These are phyloP conservation scores for Australoheros scitulus DNA, from an alignment of 2,113 vertebrate genomes.

Conservation along the genomic window DNA sequence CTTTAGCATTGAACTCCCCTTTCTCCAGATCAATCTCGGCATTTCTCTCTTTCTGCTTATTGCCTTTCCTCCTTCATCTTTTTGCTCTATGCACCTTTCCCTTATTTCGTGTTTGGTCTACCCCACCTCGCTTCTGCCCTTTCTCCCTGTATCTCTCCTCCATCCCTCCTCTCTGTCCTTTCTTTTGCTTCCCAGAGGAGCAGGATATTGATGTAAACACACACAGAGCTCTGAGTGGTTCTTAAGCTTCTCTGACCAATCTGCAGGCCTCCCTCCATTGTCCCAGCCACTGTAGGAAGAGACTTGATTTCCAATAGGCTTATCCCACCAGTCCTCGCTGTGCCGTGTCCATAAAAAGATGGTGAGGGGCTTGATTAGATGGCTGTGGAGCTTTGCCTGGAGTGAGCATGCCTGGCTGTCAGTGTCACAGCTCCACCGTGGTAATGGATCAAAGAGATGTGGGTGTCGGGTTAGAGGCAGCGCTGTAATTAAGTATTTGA, in stretches of 20 bases:
- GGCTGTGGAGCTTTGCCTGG: conserved; percentile 25
- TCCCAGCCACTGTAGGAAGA: conserved; percentile 49
- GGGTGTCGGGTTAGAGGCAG: conserved; percentile 35
- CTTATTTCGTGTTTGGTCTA: conserved; percentile 20
- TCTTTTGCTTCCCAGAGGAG: conserved; percentile 15
- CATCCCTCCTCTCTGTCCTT: neutral
- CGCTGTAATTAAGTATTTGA: conserved; percentile 53
- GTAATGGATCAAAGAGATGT: conserved; percentile 52
- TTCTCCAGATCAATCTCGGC: conserved; percentile 41
- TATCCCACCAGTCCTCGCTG: conserved; percentile 55
- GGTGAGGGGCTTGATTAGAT: conserved; percentile 36
- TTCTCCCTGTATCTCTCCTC: conserved; percentile 3
- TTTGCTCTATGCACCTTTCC: conserved; percentile 3
- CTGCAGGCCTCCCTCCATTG: conserved; percentile 50
- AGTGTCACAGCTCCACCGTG: conserved; percentile 27
- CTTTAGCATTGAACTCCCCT: conserved; percentile 45
- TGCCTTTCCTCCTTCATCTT: conserved; percentile 22
- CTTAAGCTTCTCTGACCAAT: conserved; percentile 55
- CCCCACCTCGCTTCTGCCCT: conserved; percentile 7
- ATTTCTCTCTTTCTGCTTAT: conserved; percentile 10
- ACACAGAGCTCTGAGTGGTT: conserved; percentile 57
- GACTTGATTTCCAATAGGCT: conserved; percentile 60
- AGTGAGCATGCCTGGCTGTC: conserved; percentile 18
- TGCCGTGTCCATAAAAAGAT: conserved; percentile 39
- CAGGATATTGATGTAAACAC: conserved; percentile 55